Evolutionary conservation across 2,888 invertebrate species (phyloP).

Genomic region (Alloscopus bannaensis): DNA sequence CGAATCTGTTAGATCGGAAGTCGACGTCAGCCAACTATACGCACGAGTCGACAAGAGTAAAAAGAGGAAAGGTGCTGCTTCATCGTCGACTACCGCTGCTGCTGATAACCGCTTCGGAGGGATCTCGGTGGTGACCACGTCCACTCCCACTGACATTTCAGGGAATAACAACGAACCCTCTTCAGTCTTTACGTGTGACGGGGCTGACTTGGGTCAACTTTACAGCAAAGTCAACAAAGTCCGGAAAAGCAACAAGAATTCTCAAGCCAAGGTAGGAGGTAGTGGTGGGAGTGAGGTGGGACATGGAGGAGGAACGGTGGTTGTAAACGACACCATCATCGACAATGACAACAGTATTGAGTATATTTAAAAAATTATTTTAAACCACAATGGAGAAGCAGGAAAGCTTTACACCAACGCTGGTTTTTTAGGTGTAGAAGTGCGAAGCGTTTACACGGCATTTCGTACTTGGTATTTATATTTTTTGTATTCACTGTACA

Average conservation of each 20-base stretch:
- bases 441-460: too few species aligned
- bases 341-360: conserved; percentile 70
- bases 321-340: conserved; percentile 17
- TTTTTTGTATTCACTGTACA: too few species aligned
- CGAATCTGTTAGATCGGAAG: conserved; percentile 17
- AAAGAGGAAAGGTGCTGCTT: conserved; percentile 61
- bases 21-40: conserved; percentile 68
- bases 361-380: conserved; percentile 58
- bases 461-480: too few species aligned
- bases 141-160: conserved; percentile 33
- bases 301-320: conserved; percentile 35
- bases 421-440: too few species aligned
- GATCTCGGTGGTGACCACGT: conserved; percentile 10
- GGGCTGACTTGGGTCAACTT: conserved; percentile 21
- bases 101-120: conserved; percentile 3
- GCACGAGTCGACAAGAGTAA: conserved; percentile 71
- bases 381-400: too few species aligned
- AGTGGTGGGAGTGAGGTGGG: conserved; percentile 20
- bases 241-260: conserved; percentile 37
- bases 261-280: conserved; percentile 6
- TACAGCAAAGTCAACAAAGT: conserved; percentile 53
- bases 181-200: conserved; percentile 10
- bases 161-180: conserved; percentile 58
- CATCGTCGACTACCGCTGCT: neutral
- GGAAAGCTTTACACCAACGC: too few species aligned